Evolutionary conservation across 2,888 invertebrate species (phyloP).

Genomic region (Timema cristinae): DNA sequence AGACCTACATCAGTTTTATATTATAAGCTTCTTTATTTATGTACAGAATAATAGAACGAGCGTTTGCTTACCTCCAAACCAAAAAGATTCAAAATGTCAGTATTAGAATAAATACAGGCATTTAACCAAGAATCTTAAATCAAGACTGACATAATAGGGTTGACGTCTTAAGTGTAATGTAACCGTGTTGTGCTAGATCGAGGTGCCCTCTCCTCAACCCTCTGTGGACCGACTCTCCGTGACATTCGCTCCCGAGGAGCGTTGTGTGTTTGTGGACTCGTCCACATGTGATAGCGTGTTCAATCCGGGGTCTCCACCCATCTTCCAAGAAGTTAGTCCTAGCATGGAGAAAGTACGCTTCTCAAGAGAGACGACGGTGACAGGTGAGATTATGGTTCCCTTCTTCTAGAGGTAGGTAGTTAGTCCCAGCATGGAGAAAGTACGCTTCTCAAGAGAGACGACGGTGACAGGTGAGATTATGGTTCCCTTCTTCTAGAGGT

Average conservation of each 20-base stretch:
- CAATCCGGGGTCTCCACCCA: constrained; percentile 17
- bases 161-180: no score
- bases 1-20: no score
- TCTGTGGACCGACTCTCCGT: constrained; percentile 68
- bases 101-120: no score
- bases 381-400: constrained; percentile 44
- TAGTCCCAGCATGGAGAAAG: constrained; percentile 29
- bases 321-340: constrained; percentile 21
- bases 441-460: constrained; percentile 34
- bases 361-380: constrained; percentile 30
- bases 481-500: constrained; percentile 45
- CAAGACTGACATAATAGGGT: no score
- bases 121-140: no score
- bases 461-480: constrained; percentile 39
- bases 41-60: no score
- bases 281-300: constrained; percentile 43
- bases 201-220: constrained; percentile 63
- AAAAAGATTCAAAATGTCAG: no score
- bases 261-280: constrained; percentile 43
- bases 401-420: constrained; percentile 40
- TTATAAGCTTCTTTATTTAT: no score
- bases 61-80: no score
- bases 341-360: constrained; percentile 36
- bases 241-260: constrained; percentile 61
- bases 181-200: constrained; percentile 34